Conservation (phyloP, 1,140 invertebrate species). For the Heliconius hermathena region DNA sequence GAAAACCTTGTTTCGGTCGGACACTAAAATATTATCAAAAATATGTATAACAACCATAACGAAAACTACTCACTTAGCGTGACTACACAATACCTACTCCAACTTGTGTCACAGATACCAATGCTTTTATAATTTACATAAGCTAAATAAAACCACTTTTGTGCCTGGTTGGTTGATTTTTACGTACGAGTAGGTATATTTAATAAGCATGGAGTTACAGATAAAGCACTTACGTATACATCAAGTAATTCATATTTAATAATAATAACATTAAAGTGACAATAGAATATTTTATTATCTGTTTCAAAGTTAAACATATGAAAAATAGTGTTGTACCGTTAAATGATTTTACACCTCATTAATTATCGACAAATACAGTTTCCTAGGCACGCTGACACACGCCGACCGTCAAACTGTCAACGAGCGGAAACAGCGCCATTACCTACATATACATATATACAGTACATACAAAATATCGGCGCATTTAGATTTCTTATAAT, state of each 20-base stretch:
- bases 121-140: too few relatives aligned
- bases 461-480: neutral
- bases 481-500: neutral
- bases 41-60: too few relatives aligned
- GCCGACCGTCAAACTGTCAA: constrained; percentile 43
- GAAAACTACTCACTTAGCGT: too few relatives aligned
- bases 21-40: too few relatives aligned
- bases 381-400: constrained; percentile 39
- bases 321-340: constrained; percentile 15
- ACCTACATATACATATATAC: neutral
- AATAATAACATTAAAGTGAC: neutral
- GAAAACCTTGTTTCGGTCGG: too few relatives aligned
- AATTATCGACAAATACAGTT: constrained; percentile 36
- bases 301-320: neutral
- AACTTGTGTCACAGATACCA: too few relatives aligned
- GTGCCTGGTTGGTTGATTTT: too few relatives aligned
- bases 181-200: too few relatives aligned
- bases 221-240: too few relatives aligned
- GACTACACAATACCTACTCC: too few relatives aligned
- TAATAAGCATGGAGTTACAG: too few relatives aligned
- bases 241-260: neutral
- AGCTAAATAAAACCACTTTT: too few relatives aligned
- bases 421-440: constrained; percentile 34
- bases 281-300: neutral
- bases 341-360: constrained; percentile 35